A percentile compares a stretch with the other conserved stretches of the same genome.
phyloP scores from a whole-genome alignment of 2,113 vertebrate genomes.

The Chionis minor region DNA sequence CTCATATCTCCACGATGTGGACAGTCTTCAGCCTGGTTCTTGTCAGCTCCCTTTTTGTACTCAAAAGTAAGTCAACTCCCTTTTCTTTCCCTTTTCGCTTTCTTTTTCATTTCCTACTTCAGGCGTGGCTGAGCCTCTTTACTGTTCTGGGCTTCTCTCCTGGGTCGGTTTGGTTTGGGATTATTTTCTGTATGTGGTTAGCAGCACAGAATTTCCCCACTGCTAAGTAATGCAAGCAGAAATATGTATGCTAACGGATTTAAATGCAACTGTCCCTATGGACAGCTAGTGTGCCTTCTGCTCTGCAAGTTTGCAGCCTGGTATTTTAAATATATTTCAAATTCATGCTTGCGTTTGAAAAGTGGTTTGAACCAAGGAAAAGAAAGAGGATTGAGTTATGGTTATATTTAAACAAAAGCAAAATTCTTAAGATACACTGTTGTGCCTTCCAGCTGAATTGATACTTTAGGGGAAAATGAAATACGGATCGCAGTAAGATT shows the following conservation, averaged over 20 bases:
- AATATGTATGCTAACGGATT: not conserved
- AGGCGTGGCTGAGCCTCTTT: not conserved
- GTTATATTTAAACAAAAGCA: not conserved
- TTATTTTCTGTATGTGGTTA: not conserved
- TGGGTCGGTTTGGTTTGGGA: not conserved
- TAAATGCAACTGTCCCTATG: not conserved
- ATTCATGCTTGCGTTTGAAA: not conserved
- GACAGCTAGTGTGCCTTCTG: not conserved
- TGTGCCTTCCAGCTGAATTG: not conserved
- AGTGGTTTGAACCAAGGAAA: not conserved
- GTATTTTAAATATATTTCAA: not conserved
- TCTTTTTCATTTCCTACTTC: not conserved
- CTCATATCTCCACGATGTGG: constrained; percentile 73
- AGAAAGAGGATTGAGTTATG: not conserved
- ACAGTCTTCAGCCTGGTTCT: constrained; percentile 67
- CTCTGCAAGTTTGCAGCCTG: not conserved
- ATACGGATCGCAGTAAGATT: not conserved
- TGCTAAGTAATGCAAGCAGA: not conserved
- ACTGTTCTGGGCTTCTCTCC: not conserved
- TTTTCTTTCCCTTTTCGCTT: not conserved
- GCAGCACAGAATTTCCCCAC: not conserved
- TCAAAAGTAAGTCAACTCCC: constrained; percentile 75
- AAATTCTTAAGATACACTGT: not conserved
- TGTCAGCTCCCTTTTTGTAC: constrained; percentile 66
- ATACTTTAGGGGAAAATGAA: not conserved